phyloP scores from a whole-genome alignment of 2,888 invertebrate species.

The Parascotia fuliginaria region DNA sequence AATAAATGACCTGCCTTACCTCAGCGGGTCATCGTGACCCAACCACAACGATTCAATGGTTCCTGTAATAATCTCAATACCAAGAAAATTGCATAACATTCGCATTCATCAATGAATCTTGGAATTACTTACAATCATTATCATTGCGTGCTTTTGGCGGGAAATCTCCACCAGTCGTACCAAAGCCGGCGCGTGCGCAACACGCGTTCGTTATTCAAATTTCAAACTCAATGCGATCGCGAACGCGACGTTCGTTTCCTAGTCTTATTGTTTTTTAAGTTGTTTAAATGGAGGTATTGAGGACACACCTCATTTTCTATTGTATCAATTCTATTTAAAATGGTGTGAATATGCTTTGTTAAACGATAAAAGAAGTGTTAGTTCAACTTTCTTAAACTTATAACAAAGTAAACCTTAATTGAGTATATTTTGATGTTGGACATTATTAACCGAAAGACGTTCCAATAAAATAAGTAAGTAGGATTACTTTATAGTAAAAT shows the following conservation, averaged over 20 bases:
- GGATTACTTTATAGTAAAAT: conserved; percentile 23
- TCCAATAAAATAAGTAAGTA: conserved; percentile 45
- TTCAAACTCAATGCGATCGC: conserved; percentile 73
- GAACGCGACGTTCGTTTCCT: conserved; percentile 79
- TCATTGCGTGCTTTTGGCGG: conserved; percentile 77
- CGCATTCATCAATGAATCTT: conserved; percentile 73
- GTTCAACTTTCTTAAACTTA: conserved; percentile 79
- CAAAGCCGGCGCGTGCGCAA: conserved; percentile 78
- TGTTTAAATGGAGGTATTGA: conserved; percentile 80
- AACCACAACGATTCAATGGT: conserved; percentile 50
- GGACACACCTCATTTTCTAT: conserved; percentile 78
- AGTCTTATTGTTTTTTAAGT: conserved; percentile 68
- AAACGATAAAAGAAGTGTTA: conserved; percentile 76
- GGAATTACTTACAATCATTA: conserved; percentile 60
- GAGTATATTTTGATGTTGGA: conserved; percentile 45
- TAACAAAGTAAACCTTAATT: conserved; percentile 61
- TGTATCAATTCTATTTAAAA: conserved; percentile 74
- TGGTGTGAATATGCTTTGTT: conserved; percentile 81
- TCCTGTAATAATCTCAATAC: conserved; percentile 53
- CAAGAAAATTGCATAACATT: conserved; percentile 69
- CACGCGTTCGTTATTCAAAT: conserved; percentile 74
- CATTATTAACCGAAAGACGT: conserved; percentile 38
- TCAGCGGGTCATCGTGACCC: conserved; percentile 48
- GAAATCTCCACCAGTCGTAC: conserved; percentile 75
- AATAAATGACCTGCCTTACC: conserved; percentile 25